Conservation (phyloP, 2,888 invertebrate genomes). For the Acanthosepion esculentum region DNA sequence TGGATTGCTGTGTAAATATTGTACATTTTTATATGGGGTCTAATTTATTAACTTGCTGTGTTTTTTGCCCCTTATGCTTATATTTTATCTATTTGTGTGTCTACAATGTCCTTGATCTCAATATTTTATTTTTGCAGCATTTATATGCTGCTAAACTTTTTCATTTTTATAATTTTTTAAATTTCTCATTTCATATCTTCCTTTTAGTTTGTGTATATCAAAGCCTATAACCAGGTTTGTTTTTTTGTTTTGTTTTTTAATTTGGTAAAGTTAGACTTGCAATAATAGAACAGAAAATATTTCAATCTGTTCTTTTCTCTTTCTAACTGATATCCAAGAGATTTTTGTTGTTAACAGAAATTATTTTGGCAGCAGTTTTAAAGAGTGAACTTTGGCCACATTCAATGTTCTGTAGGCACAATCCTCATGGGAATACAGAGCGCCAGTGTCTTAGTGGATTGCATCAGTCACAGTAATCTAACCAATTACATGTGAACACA, state of each 20-base stretch:
- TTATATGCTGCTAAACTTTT: background rate
- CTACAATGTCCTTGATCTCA: constrained; percentile 45
- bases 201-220: background rate
- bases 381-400: background rate
- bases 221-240: background rate
- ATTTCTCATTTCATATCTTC: background rate
- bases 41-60: constrained; percentile 47
- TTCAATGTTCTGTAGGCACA: background rate
- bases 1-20: constrained; percentile 49
- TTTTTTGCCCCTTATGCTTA: constrained; percentile 41
- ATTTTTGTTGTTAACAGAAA: background rate
- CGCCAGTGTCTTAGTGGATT: background rate
- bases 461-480: background rate
- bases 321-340: background rate
- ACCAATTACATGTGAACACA: background rate
- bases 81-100: constrained; percentile 38
- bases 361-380: background rate
- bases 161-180: background rate
- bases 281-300: background rate
- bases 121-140: constrained; percentile 33
- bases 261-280: background rate
- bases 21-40: constrained; percentile 48
- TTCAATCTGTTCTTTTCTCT: background rate
- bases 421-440: background rate
- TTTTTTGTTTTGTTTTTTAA: background rate